Evolutionary conservation across 1,140 invertebrate species (phyloP), one percentile per base, ranked within the genome.

Genomic region (Aphelinus atriplicis): DNA sequence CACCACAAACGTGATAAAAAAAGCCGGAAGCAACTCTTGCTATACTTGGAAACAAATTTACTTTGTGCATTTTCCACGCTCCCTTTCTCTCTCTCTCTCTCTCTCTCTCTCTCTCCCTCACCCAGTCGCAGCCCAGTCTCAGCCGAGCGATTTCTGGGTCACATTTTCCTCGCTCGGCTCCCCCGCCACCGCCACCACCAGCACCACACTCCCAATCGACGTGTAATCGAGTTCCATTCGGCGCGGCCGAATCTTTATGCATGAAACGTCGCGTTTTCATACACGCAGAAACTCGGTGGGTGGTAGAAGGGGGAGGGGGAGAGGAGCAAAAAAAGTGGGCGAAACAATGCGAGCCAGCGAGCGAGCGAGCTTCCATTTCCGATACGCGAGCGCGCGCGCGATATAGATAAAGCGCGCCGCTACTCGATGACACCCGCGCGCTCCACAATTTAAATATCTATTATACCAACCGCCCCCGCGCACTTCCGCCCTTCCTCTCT

Each of bases 381-480:
- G 51, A 53, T 9, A 9, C 51, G 51, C 51, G 9, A 53, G 26
- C 26, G 26, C 26, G 26, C 26, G 26, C 26, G 26, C 26, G 26
- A 26, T 26, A 26, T 53, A 78, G 75, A 83, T 81, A 80, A 84
- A 84, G 83, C 83, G 82, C 80, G 80, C 81, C 81, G 79, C 82
- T 83, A 81, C 75, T 75, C 80, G 79, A 81, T 80, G 82, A 80
- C 80, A 82, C 78, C 68, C 9, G 74, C 62, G 73, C 67, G 77
- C 56, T 78, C 64, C 83, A 80, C 77, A 82, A 86, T 86, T 84
- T 86, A 86, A 85, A 86, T 86, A 84, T 82, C 83, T 83, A 84
- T 84, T 84, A 85, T 80, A 78, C 73, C 71, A 71, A 79, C 72
- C 75, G 62, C 74, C 75, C 72, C 78, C 62, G 73, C 67, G 68